These are phyloP conservation scores for Morbakka virulenta DNA, from an alignment of 30 jellyfish, hydroid and myxozoan species.

Conservation along the genomic window DNA sequence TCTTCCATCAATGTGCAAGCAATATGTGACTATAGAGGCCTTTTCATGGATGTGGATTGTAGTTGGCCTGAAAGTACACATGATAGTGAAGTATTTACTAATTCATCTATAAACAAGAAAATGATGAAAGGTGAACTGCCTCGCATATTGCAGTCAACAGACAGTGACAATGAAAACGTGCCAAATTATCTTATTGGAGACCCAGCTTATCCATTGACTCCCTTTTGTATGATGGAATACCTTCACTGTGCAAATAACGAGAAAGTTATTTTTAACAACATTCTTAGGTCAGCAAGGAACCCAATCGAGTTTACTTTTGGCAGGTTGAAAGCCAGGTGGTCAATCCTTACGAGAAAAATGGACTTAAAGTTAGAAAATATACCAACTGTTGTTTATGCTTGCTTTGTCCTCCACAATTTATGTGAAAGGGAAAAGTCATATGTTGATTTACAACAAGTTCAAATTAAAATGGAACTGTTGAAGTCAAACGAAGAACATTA, in stretches of 20 bases:
- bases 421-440: slow-evolving; percentile 33
- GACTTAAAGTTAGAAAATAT: slow-evolving; percentile 34
- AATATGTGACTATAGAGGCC: slow-evolving; percentile 61
- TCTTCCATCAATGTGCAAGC: slow-evolving; percentile 62
- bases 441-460: slow-evolving; percentile 25
- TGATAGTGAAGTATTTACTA: slow-evolving; percentile 68
- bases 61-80: slow-evolving; percentile 68
- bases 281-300: slow-evolving; percentile 55
- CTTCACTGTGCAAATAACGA: slow-evolving; percentile 39
- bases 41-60: slow-evolving; percentile 77
- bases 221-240: slow-evolving; percentile 62
- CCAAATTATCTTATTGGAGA: slow-evolving; percentile 68
- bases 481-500: background rate
- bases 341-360: slow-evolving; percentile 18
- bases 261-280: slow-evolving; percentile 41
- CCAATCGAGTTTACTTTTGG: slow-evolving; percentile 68
- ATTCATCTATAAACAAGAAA: slow-evolving; percentile 30
- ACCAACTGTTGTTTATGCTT: slow-evolving; percentile 36
- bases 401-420: slow-evolving; percentile 62
- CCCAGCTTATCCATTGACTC: slow-evolving; percentile 78
- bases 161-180: slow-evolving; percentile 32
- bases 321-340: slow-evolving; percentile 71
- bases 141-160: slow-evolving; percentile 16
- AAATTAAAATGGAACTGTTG: background rate
- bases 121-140: slow-evolving; percentile 48